Evolutionary conservation across 2,888 invertebrate species (phyloP), one percentile per base, ranked within the genome.

Genomic region (Chesias legatella): DNA sequence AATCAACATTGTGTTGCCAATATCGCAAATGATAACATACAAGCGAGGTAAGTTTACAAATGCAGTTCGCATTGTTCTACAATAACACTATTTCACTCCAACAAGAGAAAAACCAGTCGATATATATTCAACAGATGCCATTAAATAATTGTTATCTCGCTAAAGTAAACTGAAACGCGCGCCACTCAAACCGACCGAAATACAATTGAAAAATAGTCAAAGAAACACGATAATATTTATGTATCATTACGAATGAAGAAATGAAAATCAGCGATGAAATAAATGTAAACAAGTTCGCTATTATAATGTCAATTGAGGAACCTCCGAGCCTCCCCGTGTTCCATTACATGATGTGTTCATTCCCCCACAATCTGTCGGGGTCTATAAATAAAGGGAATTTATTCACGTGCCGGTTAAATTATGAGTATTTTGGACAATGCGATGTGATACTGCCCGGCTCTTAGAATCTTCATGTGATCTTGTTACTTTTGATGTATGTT

Each of bases 301-400:
- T 84, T 85, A 84, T 83, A 79, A 65, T 68, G 84, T 85, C 83
- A 82, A 79, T 79, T 75, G 55, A 61, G 65, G 72, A 78, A 77
- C 79, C 60, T 76, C 77, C 34, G 29, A 38, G 37, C 46, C 42
- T 43, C 36, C 41, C 54, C 58, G 77, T 79, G 75, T 81, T 79
- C 77, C 69, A 77, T 81, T 82, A 84, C 82, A 73, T 76, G 79
- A 85, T 76, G 81, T 82, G 82, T 83, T 82, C 81, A 84, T 83
- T 69, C 71, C 51, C 53, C 64, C 53, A 60, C 81, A 82, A 84
- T 86, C 82, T 80, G 85, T 86, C 85, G 71, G 67, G 50, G 55
- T 53, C 67, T 70, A 78, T 84, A 84, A 84, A 85, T 80, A 82
- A 74, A 63, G 41, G 33, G 62, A 66, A 81, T 78, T 84, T 83